Percentiles rank a stretch among this genome's conserved stretches.
Evolutionary conservation across 2,113 vertebrate species (phyloP).

Genomic region (Toxostoma redivivum): DNA sequence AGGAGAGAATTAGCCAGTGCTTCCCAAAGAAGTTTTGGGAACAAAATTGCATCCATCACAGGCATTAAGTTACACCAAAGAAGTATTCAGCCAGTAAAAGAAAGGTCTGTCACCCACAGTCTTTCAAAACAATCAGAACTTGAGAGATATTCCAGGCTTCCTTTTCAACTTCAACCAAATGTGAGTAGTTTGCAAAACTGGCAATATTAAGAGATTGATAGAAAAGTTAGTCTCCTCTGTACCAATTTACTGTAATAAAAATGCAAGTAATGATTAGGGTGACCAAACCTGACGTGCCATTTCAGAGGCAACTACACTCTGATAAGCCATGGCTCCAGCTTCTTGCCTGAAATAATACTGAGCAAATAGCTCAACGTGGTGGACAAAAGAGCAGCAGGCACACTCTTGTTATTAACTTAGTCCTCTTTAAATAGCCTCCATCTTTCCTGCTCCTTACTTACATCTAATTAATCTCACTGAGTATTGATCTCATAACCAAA

Average conservation of each 20-base stretch:
- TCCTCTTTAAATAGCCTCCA: not conserved
- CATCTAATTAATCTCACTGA: constrained; percentile 5
- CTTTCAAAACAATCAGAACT: not conserved
- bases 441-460: not conserved
- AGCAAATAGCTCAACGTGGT: not conserved
- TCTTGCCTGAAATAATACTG: not conserved
- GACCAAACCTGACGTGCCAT: not conserved
- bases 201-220: not conserved
- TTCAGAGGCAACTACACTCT: not conserved
- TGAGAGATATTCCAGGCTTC: not conserved
- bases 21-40: not conserved
- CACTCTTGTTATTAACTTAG: not conserved
- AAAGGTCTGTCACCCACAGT: not conserved
- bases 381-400: not conserved
- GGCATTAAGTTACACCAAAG: not conserved
- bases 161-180: not conserved
- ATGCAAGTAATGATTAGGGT: not conserved
- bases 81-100: not conserved
- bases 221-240: not conserved
- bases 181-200: not conserved
- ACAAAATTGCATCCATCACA: not conserved
- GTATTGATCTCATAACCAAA: constrained; percentile 10
- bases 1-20: not conserved
- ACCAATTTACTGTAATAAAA: not conserved
- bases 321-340: not conserved